Base-by-base conservation (phyloP, 2,888 invertebrate genomes). In the Nasonia oneida region DNA sequence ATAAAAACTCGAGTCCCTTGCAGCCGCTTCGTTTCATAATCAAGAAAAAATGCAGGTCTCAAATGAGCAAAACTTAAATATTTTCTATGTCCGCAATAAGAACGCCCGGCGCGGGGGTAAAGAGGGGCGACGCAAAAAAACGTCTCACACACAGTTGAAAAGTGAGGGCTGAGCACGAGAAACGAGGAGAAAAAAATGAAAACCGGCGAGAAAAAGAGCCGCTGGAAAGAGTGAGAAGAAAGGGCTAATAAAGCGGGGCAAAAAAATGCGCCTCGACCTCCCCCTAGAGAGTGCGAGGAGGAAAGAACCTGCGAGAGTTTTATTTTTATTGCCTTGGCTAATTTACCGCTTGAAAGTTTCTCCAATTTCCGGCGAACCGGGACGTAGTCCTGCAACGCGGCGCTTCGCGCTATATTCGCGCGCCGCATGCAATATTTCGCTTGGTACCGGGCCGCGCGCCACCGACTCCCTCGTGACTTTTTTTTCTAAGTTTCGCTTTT, bases 321-420 rank as follows among this genome's bases (percentile, higher is more conserved):
- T 85, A 85, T 81, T 85, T 85, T 85, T 82, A 87, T 87, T 85
- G 77, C 83, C 50, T 14, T 18, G 76, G 80, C 87, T 87, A 87
- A 87, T 87, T 87, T 87, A 87, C 77, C 83, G 85, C 87, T 85
- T 67, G 83, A 85, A 87, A 87, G 80, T 87, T 87, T 85, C 87
- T 85, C 80, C 80, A 85, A 85, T 87, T 85, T 85, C 80, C 78
- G 74, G 79, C 29, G 50, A 37, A 57, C 61, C 23, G 81, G 42
- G 64, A n/a, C 5, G 61, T 8, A 18, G 18, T 18, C 18, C 37
- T 18, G 47, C 29, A 71, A 37, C 37, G 37, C 3, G 37, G 77
- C 57, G 79, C 53, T 33, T 79, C 64, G 23, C 64, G 3, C 3
- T 50, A 15, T 67, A 67, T 75, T 64, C 39, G 67, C 64, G 29